Evolutionary conservation across 2,888 invertebrate genomes (phyloP).

Genomic region (Drosophila ochracea): DNA sequence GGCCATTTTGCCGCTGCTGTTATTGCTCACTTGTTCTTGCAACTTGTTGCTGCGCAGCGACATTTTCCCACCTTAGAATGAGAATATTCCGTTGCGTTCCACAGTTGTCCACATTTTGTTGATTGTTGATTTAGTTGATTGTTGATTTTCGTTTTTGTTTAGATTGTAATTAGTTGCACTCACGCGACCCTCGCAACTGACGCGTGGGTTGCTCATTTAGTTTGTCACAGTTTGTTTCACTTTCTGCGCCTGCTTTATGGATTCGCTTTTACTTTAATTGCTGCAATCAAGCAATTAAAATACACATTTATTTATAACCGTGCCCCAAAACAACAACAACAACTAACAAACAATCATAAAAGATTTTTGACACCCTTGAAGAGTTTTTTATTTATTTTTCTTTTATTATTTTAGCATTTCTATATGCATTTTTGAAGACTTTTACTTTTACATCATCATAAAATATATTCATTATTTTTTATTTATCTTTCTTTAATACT

Average conservation of each 20-base stretch:
- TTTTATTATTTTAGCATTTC: not conserved
- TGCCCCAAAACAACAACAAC: constrained; percentile 15
- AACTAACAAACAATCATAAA: constrained; percentile 28
- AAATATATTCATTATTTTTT: not conserved
- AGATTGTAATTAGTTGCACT: constrained; percentile 57
- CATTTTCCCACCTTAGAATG: constrained; percentile 68
- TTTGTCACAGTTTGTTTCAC: constrained; percentile 45
- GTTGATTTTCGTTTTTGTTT: constrained; percentile 4
- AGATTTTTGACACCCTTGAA: constrained; percentile 46
- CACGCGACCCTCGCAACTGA: constrained; percentile 43
- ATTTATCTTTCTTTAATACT: not conserved
- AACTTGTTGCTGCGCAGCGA: constrained; percentile 84
- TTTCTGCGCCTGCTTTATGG: constrained; percentile 31
- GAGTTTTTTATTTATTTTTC: not conserved
- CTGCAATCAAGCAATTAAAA: constrained; percentile 71
- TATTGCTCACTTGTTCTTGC: constrained; percentile 59
- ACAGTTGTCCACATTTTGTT: constrained; percentile 15
- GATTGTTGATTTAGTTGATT: not conserved
- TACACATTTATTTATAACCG: constrained; percentile 34
- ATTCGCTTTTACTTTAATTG: constrained; percentile 74
- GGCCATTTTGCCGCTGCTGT: constrained; percentile 63
- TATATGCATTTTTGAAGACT: not conserved
- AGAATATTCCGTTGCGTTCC: constrained; percentile 28
- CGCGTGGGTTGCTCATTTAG: constrained; percentile 61
- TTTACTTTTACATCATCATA: not conserved